Conservation (phyloP, 92 coral and sea anemone species). For the Desmophyllum pertusum region DNA sequence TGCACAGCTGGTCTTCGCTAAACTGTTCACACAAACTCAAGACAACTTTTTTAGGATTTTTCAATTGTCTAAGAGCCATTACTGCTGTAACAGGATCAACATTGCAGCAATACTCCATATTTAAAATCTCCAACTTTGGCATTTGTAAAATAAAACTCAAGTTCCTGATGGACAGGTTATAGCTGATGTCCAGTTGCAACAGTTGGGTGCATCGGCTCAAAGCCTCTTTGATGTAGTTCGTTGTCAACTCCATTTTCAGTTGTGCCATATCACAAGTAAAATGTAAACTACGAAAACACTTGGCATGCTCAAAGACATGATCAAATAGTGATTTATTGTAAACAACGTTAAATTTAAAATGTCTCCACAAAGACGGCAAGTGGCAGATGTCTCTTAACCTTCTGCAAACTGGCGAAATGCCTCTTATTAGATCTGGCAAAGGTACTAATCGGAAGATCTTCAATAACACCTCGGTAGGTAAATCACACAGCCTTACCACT, state of each 20-base stretch:
- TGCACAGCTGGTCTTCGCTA: constrained; percentile 1
- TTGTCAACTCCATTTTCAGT: constrained; percentile 5
- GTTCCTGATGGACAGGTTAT: neutral
- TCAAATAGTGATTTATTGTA: constrained; percentile 13
- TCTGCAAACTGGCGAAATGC: constrained; percentile 9
- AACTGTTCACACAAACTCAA: constrained; percentile 22
- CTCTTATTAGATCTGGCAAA: neutral
- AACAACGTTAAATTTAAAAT: neutral
- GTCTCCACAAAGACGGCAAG: constrained; percentile 6
- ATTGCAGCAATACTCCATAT: constrained; percentile 19
- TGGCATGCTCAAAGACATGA: constrained; percentile 6
- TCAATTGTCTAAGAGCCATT: neutral
- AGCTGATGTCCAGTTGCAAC: constrained; percentile 12
- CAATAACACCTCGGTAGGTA: neutral
- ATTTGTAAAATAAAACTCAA: neutral
- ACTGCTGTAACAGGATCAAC: constrained; percentile 7
- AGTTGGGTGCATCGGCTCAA: constrained; percentile 19
- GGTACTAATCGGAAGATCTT: neutral
- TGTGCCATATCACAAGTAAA: neutral
- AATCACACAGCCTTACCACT: neutral
- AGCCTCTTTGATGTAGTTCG: neutral
- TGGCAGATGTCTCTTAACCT: constrained; percentile 13
- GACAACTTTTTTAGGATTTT: constrained; percentile 1
- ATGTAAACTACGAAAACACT: neutral
- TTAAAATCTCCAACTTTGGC: constrained; percentile 11